A percentile compares a stretch with the other conserved stretches of the same genome.
These are phyloP conservation scores for Malurus alboscapulatus DNA, from an alignment of 2,113 vertebrate genomes.

Conservation along the genomic window DNA sequence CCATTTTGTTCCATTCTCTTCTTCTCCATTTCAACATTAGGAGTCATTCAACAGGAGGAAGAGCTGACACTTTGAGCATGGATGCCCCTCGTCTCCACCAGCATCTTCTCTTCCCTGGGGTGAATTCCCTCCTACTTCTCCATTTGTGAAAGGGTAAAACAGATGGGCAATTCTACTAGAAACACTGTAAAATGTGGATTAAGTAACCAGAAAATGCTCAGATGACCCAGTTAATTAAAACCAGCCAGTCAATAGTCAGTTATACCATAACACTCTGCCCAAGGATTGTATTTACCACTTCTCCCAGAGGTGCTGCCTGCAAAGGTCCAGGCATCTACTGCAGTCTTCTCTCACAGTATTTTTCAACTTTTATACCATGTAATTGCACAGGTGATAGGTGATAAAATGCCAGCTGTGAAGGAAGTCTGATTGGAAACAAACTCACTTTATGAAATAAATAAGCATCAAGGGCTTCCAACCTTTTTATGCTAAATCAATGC, in stretches of 20 bases:
- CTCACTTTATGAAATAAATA: neutral
- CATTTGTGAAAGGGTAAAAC: neutral
- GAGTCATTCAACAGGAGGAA: neutral
- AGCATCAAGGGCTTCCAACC: neutral
- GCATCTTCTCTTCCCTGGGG: neutral
- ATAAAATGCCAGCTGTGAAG: neutral
- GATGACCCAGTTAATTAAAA: neutral
- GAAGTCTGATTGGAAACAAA: neutral
- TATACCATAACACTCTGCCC: neutral
- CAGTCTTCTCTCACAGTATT: neutral
- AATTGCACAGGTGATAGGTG: neutral
- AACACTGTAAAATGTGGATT: neutral
- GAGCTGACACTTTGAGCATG: rapidly evolving
- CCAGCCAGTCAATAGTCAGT: neutral
- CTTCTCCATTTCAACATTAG: neutral
- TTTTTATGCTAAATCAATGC: neutral
- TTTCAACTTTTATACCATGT: neutral
- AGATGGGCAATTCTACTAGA: neutral
- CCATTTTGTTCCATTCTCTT: neutral
- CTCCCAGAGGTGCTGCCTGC: neutral
- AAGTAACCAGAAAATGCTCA: neutral
- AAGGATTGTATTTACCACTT: neutral
- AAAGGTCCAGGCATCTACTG: neutral
- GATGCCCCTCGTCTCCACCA: neutral
- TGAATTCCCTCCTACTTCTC: neutral